These are phyloP conservation scores for Noctilio leporinus DNA, from an alignment of 2,113 vertebrate genomes.

Conservation along the genomic window DNA sequence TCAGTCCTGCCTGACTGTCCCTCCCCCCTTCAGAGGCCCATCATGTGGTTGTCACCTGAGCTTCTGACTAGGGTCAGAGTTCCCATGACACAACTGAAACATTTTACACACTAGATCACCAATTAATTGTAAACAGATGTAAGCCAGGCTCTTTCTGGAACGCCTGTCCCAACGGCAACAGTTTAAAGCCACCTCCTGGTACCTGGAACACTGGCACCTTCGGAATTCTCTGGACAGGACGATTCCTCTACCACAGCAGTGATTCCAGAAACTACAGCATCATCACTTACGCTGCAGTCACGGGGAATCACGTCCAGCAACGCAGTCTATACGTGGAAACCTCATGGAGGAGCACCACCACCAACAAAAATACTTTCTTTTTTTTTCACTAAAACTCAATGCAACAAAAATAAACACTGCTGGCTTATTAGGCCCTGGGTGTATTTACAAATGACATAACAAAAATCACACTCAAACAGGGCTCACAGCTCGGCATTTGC, in stretches of 20 bases:
- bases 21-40: not conserved
- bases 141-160: constrained; percentile 38
- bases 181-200: constrained; percentile 52
- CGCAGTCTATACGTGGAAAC: not conserved
- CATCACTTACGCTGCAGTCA: not conserved
- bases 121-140: not conserved
- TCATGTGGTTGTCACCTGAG: not conserved
- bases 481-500: not conserved
- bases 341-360: rapidly evolving
- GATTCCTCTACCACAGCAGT: not conserved
- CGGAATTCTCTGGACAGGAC: constrained; percentile 11
- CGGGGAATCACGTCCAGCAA: not conserved
- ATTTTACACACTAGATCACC: not conserved
- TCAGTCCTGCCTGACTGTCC: not conserved
- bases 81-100: not conserved
- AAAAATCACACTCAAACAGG: not conserved
- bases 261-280: not conserved
- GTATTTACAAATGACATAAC: not conserved
- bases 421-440: not conserved
- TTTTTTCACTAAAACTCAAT: not conserved
- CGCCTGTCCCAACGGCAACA: constrained; percentile 40
- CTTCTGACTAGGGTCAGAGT: not conserved
- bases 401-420: not conserved
- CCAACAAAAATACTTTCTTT: too few species aligned
- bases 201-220: not conserved